These are phyloP conservation scores for Papilio xuthus DNA, from an alignment of 1,140 invertebrate genomes.

Conservation along the genomic window DNA sequence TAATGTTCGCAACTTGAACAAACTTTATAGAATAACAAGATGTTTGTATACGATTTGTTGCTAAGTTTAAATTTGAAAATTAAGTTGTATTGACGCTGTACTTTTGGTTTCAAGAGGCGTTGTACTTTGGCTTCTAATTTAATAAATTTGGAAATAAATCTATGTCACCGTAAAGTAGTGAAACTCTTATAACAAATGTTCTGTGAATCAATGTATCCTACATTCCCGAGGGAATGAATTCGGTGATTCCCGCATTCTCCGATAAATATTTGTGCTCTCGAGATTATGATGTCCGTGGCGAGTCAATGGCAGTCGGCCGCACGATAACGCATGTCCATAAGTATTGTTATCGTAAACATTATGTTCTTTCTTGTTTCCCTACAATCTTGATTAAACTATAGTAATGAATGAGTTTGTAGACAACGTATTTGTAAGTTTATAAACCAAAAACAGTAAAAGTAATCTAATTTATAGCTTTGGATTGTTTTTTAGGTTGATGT, in stretches of 20 bases:
- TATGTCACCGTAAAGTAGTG: neutral
- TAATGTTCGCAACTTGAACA: neutral
- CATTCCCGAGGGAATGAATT: slow-evolving; percentile 23
- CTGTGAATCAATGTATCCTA: slow-evolving; percentile 22
- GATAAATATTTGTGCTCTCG: slow-evolving; percentile 32
- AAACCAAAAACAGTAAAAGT: too few species aligned
- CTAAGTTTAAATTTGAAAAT: neutral
- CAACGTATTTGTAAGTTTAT: neutral
- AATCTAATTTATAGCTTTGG: neutral
- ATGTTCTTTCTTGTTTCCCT: neutral
- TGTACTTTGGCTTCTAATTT: too few species aligned
- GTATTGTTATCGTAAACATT: slow-evolving; percentile 16
- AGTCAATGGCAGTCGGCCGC: neutral
- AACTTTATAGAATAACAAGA: neutral
- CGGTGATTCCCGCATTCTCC: slow-evolving; percentile 10
- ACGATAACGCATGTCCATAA: slow-evolving; percentile 2
- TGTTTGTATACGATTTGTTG: neutral
- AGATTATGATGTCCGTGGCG: slow-evolving; percentile 20
- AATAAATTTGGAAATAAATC: neutral
- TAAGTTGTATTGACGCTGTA: neutral
- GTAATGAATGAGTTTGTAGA: slow-evolving; percentile 6
- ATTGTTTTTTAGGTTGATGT: neutral
- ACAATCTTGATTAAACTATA: neutral
- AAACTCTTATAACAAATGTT: slow-evolving; percentile 12
- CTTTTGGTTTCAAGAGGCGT: neutral